phyloP scores from a whole-genome alignment of 2,888 invertebrate species.

The Caenorhabditis uteleia region DNA sequence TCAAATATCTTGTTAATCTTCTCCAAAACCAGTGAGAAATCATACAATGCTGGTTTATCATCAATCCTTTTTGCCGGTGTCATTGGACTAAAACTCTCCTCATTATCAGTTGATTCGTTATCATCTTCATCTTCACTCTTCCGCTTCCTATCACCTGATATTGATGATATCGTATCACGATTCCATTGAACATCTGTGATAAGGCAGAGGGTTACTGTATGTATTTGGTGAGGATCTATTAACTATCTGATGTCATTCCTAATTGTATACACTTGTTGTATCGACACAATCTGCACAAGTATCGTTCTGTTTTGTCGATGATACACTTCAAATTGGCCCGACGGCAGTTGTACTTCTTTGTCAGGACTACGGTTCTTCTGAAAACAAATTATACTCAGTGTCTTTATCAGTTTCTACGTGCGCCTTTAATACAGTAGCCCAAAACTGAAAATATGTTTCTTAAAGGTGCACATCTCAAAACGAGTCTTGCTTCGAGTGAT shows the following conservation, averaged over 20 bases:
- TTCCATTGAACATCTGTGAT: conserved; percentile 47
- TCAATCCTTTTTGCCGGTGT: conserved; percentile 11
- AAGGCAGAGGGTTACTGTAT: neutral
- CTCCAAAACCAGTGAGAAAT: conserved; percentile 15
- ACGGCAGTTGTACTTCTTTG: conserved; percentile 35
- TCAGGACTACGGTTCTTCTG: conserved; percentile 38
- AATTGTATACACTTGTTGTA: conserved; percentile 40
- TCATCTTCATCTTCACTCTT: conserved; percentile 17
- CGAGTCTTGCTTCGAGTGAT: no score
- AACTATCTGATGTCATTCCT: conserved; percentile 49
- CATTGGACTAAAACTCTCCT: conserved; percentile 1
- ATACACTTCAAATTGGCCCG: conserved; percentile 22
- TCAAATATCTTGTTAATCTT: conserved; percentile 16
- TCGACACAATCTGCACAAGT: conserved; percentile 40
- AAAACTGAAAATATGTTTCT: no score
- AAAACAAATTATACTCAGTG: no score
- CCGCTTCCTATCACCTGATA: no score
- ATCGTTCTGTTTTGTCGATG: conserved; percentile 30
- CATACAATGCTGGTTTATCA: conserved; percentile 23
- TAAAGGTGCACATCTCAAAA: no score
- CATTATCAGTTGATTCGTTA: conserved; percentile 2
- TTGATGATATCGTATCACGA: conserved; percentile 33
- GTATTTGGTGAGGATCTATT: conserved; percentile 1
- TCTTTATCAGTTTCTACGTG: no score
- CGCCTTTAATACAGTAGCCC: no score